phyloP scores from a whole-genome alignment of 1,140 invertebrate genomes.

The Hyles euphorbiae region DNA sequence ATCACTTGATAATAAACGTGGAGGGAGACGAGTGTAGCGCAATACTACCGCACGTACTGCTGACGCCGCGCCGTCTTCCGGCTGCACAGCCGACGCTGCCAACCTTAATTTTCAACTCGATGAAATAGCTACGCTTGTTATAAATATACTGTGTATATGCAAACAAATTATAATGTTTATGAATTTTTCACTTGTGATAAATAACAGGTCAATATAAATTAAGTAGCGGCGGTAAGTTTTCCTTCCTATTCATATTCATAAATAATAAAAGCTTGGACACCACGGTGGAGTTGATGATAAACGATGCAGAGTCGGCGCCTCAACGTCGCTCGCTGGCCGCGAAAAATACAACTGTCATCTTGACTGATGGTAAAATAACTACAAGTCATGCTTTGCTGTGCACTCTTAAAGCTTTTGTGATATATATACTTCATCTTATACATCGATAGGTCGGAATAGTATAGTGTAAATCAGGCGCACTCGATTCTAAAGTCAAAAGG shows the following conservation, averaged over 20 bases:
- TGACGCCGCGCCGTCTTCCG: constrained; percentile 49
- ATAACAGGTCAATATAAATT: too few species aligned
- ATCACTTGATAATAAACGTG: constrained; percentile 71
- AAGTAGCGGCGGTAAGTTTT: constrained; percentile 1
- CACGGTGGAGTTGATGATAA: constrained; percentile 64
- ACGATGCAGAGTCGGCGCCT: constrained; percentile 62
- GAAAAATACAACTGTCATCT: constrained; percentile 74
- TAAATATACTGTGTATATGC: too few species aligned
- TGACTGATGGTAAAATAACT: constrained; percentile 72
- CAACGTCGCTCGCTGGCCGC: constrained; percentile 62
- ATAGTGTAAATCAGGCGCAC: too few species aligned
- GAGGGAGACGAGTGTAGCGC: constrained; percentile 44
- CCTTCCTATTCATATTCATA: constrained; percentile 41
- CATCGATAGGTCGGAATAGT: too few species aligned
- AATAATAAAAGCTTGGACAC: constrained; percentile 61
- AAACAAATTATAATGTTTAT: too few species aligned
- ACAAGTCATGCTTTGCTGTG: constrained; percentile 62
- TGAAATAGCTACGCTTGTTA: too few species aligned
- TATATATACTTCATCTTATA: neutral
- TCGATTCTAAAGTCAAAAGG: too few species aligned
- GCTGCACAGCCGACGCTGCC: constrained; percentile 34
- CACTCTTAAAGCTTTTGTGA: constrained; percentile 27
- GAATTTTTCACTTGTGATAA: too few species aligned
- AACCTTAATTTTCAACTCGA: neutral
- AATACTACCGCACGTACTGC: constrained; percentile 57